These are phyloP conservation scores for Crotalus helleri DNA, from an alignment of 2,113 vertebrate species.

Conservation along the genomic window DNA sequence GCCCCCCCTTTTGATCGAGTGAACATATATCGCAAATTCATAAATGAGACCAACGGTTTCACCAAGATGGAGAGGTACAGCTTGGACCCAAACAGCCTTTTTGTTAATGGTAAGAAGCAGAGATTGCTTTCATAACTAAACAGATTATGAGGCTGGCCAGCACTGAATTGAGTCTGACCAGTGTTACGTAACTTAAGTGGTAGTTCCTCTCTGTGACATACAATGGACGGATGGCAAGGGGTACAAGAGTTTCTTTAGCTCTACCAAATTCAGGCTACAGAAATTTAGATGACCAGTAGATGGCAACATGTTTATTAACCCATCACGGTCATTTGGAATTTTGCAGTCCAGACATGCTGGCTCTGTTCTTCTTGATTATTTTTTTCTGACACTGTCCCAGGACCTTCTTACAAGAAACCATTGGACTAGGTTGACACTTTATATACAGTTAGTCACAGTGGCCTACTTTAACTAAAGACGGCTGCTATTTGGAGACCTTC, in stretches of 20 bases:
- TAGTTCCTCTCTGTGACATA: not conserved
- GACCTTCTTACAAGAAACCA: not conserved
- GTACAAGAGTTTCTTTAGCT: not conserved
- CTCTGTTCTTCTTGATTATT: not conserved
- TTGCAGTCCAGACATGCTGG: not conserved
- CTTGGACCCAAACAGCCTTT: constrained; percentile 21
- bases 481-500: not conserved
- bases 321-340: not conserved
- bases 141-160: not conserved
- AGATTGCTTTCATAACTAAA: not conserved
- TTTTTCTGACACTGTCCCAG: not conserved
- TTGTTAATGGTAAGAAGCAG: constrained; percentile 28
- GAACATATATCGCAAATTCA: not conserved
- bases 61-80: not conserved
- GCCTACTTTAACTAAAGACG: not conserved
- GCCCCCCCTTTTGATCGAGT: not conserved
- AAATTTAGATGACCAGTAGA: not conserved
- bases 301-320: not conserved
- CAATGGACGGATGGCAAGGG: not conserved
- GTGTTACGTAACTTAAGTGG: not conserved
- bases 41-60: not conserved
- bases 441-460: not conserved
- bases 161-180: not conserved
- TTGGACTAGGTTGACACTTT: not conserved
- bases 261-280: not conserved